Base-by-base conservation (phyloP, 2,113 vertebrate genomes). In the Mellivora capensis region DNA sequence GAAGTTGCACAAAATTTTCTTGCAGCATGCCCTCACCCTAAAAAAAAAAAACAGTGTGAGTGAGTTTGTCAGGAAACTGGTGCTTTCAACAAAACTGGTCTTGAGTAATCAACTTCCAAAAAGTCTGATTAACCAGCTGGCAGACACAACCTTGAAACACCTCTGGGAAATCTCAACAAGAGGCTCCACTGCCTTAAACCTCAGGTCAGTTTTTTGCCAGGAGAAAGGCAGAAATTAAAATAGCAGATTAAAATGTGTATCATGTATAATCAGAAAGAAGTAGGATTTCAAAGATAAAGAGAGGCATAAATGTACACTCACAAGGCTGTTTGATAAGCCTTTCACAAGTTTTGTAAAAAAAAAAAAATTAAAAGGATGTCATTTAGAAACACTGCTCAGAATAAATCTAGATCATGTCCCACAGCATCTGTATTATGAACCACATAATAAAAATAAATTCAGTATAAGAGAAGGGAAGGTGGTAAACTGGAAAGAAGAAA, bases 101-200 rank as follows among this genome's bases (percentile, higher is more conserved):
- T 82, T 80, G 39, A 37, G 54, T 71, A 95, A 93, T 97, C 67
- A 97, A 92, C 27, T 34, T 92, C 67, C 79, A 31, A 69, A 88
- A 97, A 93, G 79, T 67, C 80, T 67, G 74, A 97, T 97, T 97
- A 97, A 80, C 31, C 92, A 98, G 88, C 82, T 96, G 84, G 79
- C 37, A 95, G 54, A 42, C 54, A 42, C 44, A 97, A 94, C 47
- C 57, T 88, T 95, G 84, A 89, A 97, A 95, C 31, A 91, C 88
- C 42, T 69, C 80, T 93, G 72, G 87, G 82, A 96, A 94, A 93
- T 94, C 25, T 54, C 94, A 97, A 91, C 34, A 91, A 74, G 88
- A 92, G 74, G 34, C 62, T 83, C 91, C 34, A 82, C 52, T 71
- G 37, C 86, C 39, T 49, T 49, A 90, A 94, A 69, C 76, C 57